phyloP scores from a whole-genome alignment of 2,797 vertebrate genomes.

The Falco biarmicus region DNA sequence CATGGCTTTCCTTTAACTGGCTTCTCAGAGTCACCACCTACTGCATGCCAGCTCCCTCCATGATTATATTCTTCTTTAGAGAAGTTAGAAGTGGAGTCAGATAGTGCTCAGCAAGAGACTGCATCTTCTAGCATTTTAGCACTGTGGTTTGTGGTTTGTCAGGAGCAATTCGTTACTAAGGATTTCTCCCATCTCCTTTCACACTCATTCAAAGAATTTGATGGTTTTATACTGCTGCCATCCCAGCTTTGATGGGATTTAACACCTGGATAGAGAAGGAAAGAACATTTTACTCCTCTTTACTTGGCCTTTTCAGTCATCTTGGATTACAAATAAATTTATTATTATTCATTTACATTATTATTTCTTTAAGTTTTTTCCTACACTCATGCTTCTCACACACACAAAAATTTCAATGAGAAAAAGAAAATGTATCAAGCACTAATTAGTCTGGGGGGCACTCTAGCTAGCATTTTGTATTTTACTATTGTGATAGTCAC shows the following conservation, averaged over 20 bases:
- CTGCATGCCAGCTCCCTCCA: not conserved
- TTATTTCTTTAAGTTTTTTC: not conserved
- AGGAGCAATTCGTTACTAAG: rapidly evolving
- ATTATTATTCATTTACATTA: not conserved
- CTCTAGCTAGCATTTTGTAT: not conserved
- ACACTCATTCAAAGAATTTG: not conserved
- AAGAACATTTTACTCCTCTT: not conserved
- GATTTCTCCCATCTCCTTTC: not conserved
- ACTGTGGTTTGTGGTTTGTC: not conserved
- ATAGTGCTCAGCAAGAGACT: not conserved
- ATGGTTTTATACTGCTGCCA: not conserved
- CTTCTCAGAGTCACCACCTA: not conserved
- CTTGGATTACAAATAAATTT: not conserved
- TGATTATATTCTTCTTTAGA: not conserved
- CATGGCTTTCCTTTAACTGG: not conserved
- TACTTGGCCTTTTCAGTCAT: not conserved
- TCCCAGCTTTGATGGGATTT: not conserved
- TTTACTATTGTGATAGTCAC: not conserved
- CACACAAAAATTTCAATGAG: not conserved
- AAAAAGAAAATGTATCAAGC: not conserved
- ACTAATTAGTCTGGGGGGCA: not conserved
- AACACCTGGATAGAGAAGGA: not conserved
- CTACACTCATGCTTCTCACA: not conserved
- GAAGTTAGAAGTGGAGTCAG: not conserved
- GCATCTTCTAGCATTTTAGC: not conserved